Evolutionary conservation across 2,797 vertebrate species (phyloP).

Genomic region (Anolis apletophallus): DNA sequence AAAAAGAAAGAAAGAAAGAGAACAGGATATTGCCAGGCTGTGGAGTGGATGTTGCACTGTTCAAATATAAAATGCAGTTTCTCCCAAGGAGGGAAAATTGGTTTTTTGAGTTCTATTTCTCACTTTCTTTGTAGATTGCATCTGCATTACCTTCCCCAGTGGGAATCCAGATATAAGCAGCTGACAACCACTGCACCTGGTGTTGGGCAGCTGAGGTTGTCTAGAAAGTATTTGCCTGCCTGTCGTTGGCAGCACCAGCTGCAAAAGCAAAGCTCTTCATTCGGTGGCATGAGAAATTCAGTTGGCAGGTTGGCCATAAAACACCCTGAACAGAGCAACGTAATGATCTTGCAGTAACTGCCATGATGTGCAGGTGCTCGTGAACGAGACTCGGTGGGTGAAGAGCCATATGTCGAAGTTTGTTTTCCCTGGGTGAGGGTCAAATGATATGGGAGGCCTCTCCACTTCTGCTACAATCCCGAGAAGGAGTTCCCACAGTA

Average conservation of each 20-base stretch:
- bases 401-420: conserved; percentile 52
- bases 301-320: conserved; percentile 64
- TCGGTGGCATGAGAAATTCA: conserved; percentile 63
- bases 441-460: background rate
- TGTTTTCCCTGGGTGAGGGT: conserved; percentile 12
- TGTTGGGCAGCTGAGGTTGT: conserved; percentile 36
- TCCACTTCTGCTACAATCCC: conserved; percentile 6
- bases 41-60: background rate
- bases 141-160: conserved; percentile 39
- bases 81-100: background rate
- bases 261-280: conserved; percentile 56
- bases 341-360: conserved; percentile 70
- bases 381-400: conserved; percentile 47
- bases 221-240: conserved; percentile 47
- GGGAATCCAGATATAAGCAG: conserved; percentile 47
- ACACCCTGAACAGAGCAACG: conserved; percentile 65
- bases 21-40: conserved; percentile 9
- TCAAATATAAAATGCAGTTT: conserved; percentile 24
- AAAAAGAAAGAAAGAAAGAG: conserved; percentile 33
- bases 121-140: conserved; percentile 23
- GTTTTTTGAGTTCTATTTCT: background rate
- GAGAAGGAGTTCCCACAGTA: background rate
- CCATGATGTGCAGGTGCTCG: conserved; percentile 58
- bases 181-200: conserved; percentile 60
- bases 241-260: conserved; percentile 64